phyloP scores from a whole-genome alignment of 2,113 vertebrate genomes.

The Brienomyrus longianalis region DNA sequence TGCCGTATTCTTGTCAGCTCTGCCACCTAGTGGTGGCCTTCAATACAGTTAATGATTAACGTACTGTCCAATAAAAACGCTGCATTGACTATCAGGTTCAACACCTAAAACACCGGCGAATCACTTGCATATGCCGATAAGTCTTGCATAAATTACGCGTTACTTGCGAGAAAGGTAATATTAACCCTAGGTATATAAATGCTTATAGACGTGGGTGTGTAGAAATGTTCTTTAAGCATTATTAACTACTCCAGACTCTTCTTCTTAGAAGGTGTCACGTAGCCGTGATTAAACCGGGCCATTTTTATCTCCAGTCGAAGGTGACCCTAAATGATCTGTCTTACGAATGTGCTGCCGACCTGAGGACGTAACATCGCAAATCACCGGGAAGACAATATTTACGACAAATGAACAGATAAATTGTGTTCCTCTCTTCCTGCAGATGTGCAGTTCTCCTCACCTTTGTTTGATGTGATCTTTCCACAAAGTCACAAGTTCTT shows the following conservation, averaged over 20 bases:
- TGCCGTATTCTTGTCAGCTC: not conserved
- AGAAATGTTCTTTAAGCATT: not conserved
- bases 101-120: not conserved
- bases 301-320: not conserved
- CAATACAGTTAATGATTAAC: not conserved
- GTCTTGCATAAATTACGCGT: not conserved
- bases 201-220: not conserved
- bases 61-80: not conserved
- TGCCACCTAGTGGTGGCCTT: constrained; percentile 1
- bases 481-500: not conserved
- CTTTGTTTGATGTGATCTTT: not conserved
- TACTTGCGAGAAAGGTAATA: not conserved
- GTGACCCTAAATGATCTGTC: constrained; percentile 5
- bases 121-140: not conserved
- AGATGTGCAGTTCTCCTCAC: not conserved
- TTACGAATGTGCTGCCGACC: not conserved
- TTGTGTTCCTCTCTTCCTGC: not conserved
- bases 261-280: not conserved
- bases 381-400: not conserved
- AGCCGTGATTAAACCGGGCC: not conserved
- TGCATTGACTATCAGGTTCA: not conserved
- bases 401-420: not conserved
- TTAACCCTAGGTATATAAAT: not conserved
- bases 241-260: not conserved
- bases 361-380: not conserved